Conservation (phyloP, 2,797 vertebrate genomes). For the Cossypha niveicapilla region DNA sequence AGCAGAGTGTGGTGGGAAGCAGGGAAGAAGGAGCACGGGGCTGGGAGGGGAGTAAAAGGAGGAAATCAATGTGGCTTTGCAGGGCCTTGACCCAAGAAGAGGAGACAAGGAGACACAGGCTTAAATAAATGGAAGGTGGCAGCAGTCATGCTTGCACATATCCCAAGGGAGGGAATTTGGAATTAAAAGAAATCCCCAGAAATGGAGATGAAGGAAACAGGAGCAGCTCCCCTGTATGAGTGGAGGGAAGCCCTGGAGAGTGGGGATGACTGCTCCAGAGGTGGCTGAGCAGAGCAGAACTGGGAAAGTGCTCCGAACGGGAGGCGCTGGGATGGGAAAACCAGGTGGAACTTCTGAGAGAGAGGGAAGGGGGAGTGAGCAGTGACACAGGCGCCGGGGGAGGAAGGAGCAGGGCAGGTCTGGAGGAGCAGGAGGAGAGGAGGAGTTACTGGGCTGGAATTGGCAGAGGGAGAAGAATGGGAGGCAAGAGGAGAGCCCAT, state of each 20-base stretch:
- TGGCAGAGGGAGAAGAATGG: neutral
- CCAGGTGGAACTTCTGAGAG: neutral
- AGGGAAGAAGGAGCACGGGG: neutral
- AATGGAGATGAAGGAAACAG: neutral
- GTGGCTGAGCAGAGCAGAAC: neutral
- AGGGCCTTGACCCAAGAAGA: neutral
- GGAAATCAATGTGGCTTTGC: neutral
- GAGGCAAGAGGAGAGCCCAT: neutral
- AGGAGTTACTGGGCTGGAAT: neutral
- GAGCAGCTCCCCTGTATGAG: neutral
- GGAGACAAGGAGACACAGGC: fast-evolving
- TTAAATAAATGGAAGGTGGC: neutral
- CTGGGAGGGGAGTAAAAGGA: neutral
- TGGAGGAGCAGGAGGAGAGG: neutral
- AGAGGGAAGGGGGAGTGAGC: neutral
- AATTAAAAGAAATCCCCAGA: neutral
- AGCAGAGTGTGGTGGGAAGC: neutral
- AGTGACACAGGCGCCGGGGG: neutral
- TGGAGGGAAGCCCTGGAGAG: neutral
- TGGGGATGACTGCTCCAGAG: neutral
- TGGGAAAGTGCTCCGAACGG: neutral
- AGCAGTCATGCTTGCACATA: fast-evolving
- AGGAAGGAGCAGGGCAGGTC: neutral
- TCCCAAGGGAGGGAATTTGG: neutral
- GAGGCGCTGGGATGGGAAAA: neutral